Conservation (phyloP, 2,113 vertebrate species). For the Mola mola region DNA sequence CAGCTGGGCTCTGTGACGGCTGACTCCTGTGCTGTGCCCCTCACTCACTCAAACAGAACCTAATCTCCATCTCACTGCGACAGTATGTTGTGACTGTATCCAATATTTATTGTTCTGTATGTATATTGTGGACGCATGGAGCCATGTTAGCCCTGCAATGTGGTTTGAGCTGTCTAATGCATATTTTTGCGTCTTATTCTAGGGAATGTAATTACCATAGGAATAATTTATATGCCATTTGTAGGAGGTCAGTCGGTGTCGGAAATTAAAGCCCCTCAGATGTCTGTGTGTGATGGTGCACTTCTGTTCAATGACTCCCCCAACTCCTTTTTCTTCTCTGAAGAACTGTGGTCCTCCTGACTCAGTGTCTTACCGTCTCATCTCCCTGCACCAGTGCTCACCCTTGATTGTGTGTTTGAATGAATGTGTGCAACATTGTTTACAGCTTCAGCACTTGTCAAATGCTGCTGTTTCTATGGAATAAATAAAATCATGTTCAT, state of each 20-base stretch:
- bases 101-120: conserved; percentile 84
- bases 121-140: conserved; percentile 86
- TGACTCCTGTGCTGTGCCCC: conserved; percentile 20
- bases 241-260: conserved; percentile 24
- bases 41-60: conserved; percentile 33
- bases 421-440: conserved; percentile 46
- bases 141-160: conserved; percentile 73
- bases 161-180: conserved; percentile 81
- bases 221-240: conserved; percentile 82
- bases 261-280: no score
- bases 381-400: conserved; percentile 18
- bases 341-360: conserved; percentile 36
- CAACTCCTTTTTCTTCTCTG: conserved; percentile 20
- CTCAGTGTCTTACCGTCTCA: conserved; percentile 19
- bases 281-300: conserved; percentile 14
- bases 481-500: conserved; percentile 53
- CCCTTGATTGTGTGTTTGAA: neutral
- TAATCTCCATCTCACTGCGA: no score
- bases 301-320: neutral
- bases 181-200: conserved; percentile 87
- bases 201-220: conserved; percentile 86
- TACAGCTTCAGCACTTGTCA: conserved; percentile 57
- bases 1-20: conserved; percentile 21
- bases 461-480: conserved; percentile 71
- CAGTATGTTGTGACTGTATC: conserved; percentile 76